These are phyloP conservation scores for Ceratosolen fusciceps DNA, from an alignment of 1,140 invertebrate genomes.

Conservation along the genomic window DNA sequence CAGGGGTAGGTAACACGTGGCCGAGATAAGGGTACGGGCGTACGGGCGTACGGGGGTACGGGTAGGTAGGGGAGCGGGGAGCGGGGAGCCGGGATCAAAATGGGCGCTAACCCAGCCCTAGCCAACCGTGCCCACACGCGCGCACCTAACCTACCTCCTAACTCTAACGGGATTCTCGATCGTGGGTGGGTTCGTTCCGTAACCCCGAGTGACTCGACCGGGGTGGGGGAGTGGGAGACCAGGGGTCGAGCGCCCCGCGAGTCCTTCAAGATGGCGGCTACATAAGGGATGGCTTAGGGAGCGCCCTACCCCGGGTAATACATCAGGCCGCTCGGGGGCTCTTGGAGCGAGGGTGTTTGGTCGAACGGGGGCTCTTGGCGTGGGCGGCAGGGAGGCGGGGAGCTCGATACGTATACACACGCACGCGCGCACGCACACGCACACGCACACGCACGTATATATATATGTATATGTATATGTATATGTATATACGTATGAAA, in stretches of 20 bases:
- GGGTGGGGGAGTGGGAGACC: slow-evolving; percentile 41
- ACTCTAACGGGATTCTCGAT: slow-evolving; percentile 72
- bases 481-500: background rate
- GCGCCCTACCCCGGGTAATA: slow-evolving; percentile 65
- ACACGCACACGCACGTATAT: too few relatives aligned
- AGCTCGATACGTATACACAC: too few relatives aligned
- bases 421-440: too few relatives aligned
- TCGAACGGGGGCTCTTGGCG: slow-evolving; percentile 35
- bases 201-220: background rate
- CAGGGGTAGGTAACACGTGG: slow-evolving; percentile 17
- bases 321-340: slow-evolving; percentile 60
- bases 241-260: slow-evolving; percentile 51
- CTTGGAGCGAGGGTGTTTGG: slow-evolving; percentile 10
- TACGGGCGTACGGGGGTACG: too few relatives aligned
- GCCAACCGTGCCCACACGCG: too few relatives aligned
- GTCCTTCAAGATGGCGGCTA: slow-evolving; percentile 71
- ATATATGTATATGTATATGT: too few relatives aligned
- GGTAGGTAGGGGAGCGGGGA: slow-evolving; percentile 1
- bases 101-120: slow-evolving; percentile 67
- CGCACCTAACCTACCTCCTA: too few relatives aligned
- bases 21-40: slow-evolving; percentile 31
- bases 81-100: slow-evolving; percentile 63
- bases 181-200: slow-evolving; percentile 63
- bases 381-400: slow-evolving; percentile 20
- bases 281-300: slow-evolving; percentile 69